phyloP scores from a whole-genome alignment of 1,140 invertebrate genomes.

The Achatina immaculata region DNA sequence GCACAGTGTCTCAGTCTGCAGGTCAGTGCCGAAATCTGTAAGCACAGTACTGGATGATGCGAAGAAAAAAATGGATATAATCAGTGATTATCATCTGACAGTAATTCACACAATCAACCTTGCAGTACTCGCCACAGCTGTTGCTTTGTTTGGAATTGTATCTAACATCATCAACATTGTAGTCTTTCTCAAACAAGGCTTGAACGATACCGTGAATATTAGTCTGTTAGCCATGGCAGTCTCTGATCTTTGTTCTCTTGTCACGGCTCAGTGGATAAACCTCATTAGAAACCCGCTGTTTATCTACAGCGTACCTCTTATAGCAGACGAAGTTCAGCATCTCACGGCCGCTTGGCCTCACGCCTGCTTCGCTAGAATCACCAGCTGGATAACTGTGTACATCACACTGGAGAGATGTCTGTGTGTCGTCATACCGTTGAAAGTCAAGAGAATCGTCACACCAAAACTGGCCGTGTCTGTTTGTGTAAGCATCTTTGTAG shows the following conservation, averaged over 20 bases:
- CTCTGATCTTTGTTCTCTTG: background rate
- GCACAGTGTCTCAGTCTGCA: too few relatives aligned
- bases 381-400: too few relatives aligned
- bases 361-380: slow-evolving; percentile 9
- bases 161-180: background rate
- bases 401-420: too few relatives aligned
- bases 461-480: background rate
- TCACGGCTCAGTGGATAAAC: background rate
- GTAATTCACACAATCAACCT: too few relatives aligned
- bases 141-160: background rate
- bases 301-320: background rate
- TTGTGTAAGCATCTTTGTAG: background rate
- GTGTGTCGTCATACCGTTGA: slow-evolving; percentile 21
- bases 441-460: slow-evolving; percentile 25
- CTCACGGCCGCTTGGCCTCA: slow-evolving; percentile 14
- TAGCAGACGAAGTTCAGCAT: background rate
- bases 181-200: slow-evolving; percentile 5
- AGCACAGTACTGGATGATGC: too few relatives aligned
- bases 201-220: slow-evolving; percentile 15
- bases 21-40: too few relatives aligned
- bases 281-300: background rate
- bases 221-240: background rate
- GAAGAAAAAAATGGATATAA: too few relatives aligned
- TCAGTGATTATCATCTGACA: too few relatives aligned
- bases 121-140: too few relatives aligned